Base-by-base conservation (phyloP, 2,113 vertebrate species). In the Suricata suricatta region DNA sequence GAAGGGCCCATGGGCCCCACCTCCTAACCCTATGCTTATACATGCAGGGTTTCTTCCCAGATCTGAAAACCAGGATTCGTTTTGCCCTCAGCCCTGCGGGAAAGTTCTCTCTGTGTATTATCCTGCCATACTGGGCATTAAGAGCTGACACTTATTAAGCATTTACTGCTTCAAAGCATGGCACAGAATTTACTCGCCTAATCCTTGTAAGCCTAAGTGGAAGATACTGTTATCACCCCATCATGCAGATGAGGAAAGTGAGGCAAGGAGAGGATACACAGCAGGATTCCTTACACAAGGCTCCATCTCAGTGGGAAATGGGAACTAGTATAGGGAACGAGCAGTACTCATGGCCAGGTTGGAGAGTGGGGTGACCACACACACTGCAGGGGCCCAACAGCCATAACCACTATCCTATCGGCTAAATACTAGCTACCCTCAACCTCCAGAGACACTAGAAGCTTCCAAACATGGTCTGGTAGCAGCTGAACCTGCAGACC, bases 221-320 rank as follows among this genome's bases (percentile, higher is more conserved):
- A 72, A 77, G 19, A 29, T 9, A 6, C 31, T 60, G 52, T 60
- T 47, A 52, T 21, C 38, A 68, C 38, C 86, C 6, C 74, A 87
- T 29, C 44, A 79, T 4, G 77, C 90, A 95, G 92, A 35, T 35
- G 63, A 96, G 87, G 63, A 89, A 80, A 95, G 60, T 27, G 54
- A 94, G 68, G 29, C 52, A 81, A 64, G 29, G 85, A 74, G 47
- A 83, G 10, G 60, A 29, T 44, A 35, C 31, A 50, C 2, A 38
- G 31, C 29, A 13, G 44, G 63, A 3, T 50, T 85, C 76, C 35
- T 8, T 17, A 41, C 17, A 33, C 35, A 44, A 86, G 84, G 47
- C 54, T 90, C 44, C 11, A 15, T 19, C 33, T 57, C 69, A 57
- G 15, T 2, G 50, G 69, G 35, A 74, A 92, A 68, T 10, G 14